phyloP scores from a whole-genome alignment of 2,888 invertebrate species.

The Lamellibrachia columna region DNA sequence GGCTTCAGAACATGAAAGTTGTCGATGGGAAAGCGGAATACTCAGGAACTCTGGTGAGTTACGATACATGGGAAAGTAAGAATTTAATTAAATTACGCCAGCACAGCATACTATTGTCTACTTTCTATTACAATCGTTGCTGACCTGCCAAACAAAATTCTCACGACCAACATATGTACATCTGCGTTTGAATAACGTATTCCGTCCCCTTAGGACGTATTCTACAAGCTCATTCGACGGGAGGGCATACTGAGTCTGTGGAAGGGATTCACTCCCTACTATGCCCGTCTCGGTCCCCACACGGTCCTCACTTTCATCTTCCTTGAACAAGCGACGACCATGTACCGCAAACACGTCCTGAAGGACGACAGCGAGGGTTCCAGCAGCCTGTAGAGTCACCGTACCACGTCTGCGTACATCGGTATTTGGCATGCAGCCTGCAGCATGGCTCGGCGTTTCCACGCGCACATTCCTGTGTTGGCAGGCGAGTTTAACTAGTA shows the following conservation, averaged over 20 bases:
- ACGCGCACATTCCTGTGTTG: too few species aligned
- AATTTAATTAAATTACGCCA: too few species aligned
- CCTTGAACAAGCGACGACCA: conserved; percentile 90
- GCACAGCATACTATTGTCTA: too few species aligned
- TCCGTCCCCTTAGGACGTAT: conserved; percentile 74
- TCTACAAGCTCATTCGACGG: conserved; percentile 79
- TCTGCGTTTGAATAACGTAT: not conserved
- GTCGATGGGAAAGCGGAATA: conserved; percentile 89
- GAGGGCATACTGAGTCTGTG: conserved; percentile 95
- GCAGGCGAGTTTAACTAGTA: not conserved
- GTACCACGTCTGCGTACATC: not conserved
- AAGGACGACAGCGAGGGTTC: conserved; percentile 62
- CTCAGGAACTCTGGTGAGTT: conserved; percentile 74
- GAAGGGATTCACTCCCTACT: conserved; percentile 99
- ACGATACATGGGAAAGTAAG: not conserved
- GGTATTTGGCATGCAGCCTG: too few species aligned
- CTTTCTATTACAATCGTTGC: too few species aligned
- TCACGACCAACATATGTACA: not conserved
- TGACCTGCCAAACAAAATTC: not conserved
- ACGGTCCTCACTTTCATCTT: conserved; percentile 98
- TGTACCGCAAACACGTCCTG: conserved; percentile 69
- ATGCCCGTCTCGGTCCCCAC: conserved; percentile 95
- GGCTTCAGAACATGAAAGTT: conserved; percentile 93
- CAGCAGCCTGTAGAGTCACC: conserved; percentile 35
- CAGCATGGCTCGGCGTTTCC: too few species aligned